Conservation (phyloP, 37 sponge, comb jelly and placozoan species). For the Geodia barretti region DNA sequence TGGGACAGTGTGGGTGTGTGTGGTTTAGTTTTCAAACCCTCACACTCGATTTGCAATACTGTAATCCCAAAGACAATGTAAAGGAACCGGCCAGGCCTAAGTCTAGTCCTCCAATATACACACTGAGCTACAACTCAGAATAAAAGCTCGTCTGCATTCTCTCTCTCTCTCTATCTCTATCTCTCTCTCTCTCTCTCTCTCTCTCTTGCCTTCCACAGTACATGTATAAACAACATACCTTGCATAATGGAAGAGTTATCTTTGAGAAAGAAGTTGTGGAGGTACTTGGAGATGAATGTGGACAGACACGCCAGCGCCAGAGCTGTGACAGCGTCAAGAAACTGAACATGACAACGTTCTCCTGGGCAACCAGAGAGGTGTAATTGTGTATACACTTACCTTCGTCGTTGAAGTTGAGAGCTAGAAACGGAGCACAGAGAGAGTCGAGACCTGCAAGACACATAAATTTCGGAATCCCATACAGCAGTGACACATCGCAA, state of each 20-base stretch:
- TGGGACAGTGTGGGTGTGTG: neutral
- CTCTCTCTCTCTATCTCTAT: no score
- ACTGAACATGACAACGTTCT: neutral
- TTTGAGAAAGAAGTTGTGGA: constrained; percentile 94
- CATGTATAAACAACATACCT: constrained; percentile 62
- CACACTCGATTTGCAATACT: no score
- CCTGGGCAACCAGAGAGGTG: no score
- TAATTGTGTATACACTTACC: constrained; percentile 27
- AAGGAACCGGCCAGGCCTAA: no score
- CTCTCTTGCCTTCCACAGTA: neutral
- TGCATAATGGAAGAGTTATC: constrained; percentile 96
- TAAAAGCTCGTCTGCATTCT: no score
- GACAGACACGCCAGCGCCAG: constrained; percentile 85
- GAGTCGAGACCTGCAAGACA: constrained; percentile 86
- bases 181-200: no score
- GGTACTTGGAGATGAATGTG: constrained; percentile 91
- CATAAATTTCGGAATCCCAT: no score
- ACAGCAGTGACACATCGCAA: no score
- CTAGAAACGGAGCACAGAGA: constrained; percentile 94
- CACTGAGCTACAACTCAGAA: neutral
- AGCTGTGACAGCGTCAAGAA: constrained; percentile 37
- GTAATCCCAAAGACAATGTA: no score
- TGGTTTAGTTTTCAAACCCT: constrained; percentile 1
- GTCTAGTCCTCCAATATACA: neutral
- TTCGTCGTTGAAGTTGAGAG: constrained; percentile 92